Evolutionary conservation across 2,888 invertebrate genomes (phyloP), one percentile per base, ranked within the genome.

Genomic region (Tetragnatha montana): DNA sequence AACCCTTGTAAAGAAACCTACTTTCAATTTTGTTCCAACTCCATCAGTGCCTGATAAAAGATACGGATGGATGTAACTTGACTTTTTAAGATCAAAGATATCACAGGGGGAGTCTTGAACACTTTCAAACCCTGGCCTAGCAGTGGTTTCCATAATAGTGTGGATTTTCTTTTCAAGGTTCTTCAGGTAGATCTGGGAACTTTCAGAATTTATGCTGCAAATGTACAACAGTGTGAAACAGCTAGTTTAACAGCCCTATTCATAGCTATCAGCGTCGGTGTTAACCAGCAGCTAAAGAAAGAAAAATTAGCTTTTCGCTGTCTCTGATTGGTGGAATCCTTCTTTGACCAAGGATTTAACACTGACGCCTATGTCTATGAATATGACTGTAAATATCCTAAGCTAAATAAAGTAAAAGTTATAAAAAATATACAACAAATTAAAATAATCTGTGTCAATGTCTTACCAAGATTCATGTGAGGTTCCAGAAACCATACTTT

Each of bases 1-100:
- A 35, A 35, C 4, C 35, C 4, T 35, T 35, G 35, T 60, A 60
- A 60, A 7, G 6, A 69, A 4, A 82, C 22, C 76, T 91, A 97
- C 97, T 95, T 98, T 98, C 1, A 99, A 95, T 94, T 99, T 99
- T 7, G 99, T 98, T 1, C 99, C 99, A 71, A 99, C 98, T 0
- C 99, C 99, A 93, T 98, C 98, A 0, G 98, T 98, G 0, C 98
- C 98, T 91, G 98, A 97, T 19, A 99, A 97, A 0, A 99, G 94
- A 21, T 98, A 95, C 0, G 98, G 98, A 93, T 97, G 97, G 91
- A 95, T 95, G 91, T 96, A 96, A 78, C 96, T 96, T 10, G 96
- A 96, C 84, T 96, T 96, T 79, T 92, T 92, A 22, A 96, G 93
- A 93, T 98, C 98, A 94, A 99, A 98, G 17, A 98, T 94, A 0